Evolutionary conservation across 2,888 invertebrate genomes (phyloP), one percentile per base, ranked within the genome.

Genomic region (Coenonympha glycerion): DNA sequence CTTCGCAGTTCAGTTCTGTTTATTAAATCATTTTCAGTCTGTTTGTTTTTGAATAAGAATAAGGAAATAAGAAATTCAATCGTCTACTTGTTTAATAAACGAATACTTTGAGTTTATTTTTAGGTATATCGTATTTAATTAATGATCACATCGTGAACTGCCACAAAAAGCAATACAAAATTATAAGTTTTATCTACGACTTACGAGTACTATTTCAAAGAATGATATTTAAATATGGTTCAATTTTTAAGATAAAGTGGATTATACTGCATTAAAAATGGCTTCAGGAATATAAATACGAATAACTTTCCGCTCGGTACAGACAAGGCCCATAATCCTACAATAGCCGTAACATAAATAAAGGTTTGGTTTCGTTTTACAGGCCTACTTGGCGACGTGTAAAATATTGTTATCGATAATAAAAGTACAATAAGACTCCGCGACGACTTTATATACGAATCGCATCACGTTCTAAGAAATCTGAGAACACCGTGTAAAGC

Each of bases 351-450:
- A 45, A 69, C 69, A 78, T 79, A 81, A 84, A 80, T 78, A 78
- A 71, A 64, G 56, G 58, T 60, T 79, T 73, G 65, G 59, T 62
- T 58, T 81, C 78, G 74, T 58, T 69, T 83, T 78, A 79, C 81
- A 71, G 50, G 62, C 68, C 61, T 57, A 68, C 76, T 72, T 75
- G 82, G 76, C 68, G 85, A 84, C 80, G 79, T 80, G 83, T 83
- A 73, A 86, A 83, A 82, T 84, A 84, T 82, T 78, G 74, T 76
- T 75, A 76, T 79, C 74, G 73, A 78, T 76, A 80, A 75, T 80
- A 81, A 80, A 79, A 77, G 69, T 62, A 73, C 71, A 69, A 81
- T 77, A 77, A 74, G 68, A 76, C 76, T 75, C 69, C 56, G 58
- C 68, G 67, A 77, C 64, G 68, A 70, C 72, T 80, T 72, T 71